These are phyloP conservation scores for Alexandromys fortis DNA, from an alignment of 2,113 vertebrate genomes.

Conservation along the genomic window DNA sequence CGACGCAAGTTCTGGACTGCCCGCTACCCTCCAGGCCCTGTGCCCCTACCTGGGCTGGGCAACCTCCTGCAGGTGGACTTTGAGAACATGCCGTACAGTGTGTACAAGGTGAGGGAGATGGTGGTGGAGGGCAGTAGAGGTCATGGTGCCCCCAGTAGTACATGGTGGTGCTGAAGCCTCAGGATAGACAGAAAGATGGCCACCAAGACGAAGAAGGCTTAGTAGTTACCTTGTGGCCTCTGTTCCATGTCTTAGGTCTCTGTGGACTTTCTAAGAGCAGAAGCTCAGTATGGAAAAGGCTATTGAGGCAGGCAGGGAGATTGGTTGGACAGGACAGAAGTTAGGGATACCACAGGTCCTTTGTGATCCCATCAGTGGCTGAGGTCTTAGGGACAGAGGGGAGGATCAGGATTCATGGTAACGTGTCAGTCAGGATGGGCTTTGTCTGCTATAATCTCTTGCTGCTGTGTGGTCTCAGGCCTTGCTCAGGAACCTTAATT, in stretches of 20 bases:
- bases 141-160: rapidly evolving
- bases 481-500: too few species aligned
- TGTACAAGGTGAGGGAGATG: slow-evolving; percentile 74
- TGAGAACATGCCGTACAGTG: not conserved
- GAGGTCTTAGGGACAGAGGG: not conserved
- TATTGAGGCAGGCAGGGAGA: not conserved
- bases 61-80: slow-evolving; percentile 81
- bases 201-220: rapidly evolving
- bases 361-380: not conserved
- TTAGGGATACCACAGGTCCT: rapidly evolving
- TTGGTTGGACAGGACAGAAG: not conserved
- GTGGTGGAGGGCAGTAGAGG: rapidly evolving
- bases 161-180: not conserved
- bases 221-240: not conserved
- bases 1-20: slow-evolving; percentile 72
- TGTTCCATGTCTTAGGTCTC: not conserved
- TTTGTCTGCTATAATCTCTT: rapidly evolving
- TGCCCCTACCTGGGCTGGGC: slow-evolving; percentile 76
- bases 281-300: not conserved
- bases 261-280: not conserved
- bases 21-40: slow-evolving; percentile 78
- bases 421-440: not conserved
- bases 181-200: not conserved
- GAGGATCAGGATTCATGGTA: not conserved
- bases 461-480: too few species aligned